phyloP scores from a whole-genome alignment of 2,888 invertebrate genomes.

The Heteromyza rotundicornis region DNA sequence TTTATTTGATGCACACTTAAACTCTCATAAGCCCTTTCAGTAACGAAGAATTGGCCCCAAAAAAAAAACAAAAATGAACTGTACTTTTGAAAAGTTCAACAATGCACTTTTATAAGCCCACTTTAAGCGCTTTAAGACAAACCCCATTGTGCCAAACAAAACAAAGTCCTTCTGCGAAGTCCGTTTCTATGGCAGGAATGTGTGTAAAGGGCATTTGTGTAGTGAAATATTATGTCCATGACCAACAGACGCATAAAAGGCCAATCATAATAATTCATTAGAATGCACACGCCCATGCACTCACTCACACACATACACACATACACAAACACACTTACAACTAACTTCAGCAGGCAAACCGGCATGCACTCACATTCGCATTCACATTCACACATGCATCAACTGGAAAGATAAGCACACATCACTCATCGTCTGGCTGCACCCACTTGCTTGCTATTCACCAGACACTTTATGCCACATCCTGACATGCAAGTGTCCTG shows the following conservation, averaged over 20 bases:
- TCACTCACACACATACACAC: background rate
- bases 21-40: too few species aligned
- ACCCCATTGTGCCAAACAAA: too few species aligned
- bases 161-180: too few species aligned
- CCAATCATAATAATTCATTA: constrained; percentile 7
- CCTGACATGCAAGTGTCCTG: background rate
- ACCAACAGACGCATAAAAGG: constrained; percentile 4
- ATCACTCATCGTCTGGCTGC: too few species aligned
- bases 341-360: background rate
- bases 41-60: too few species aligned
- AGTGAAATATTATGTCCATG: constrained; percentile 1
- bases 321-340: constrained; percentile 1
- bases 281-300: constrained; percentile 4
- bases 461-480: constrained; percentile 1
- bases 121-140: too few species aligned
- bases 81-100: too few species aligned
- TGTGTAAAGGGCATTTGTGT: background rate
- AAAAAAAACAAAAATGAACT: too few species aligned
- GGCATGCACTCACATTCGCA: background rate
- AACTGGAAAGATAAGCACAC: background rate
- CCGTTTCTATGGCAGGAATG: too few species aligned
- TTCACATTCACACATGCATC: background rate
- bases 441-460: too few species aligned
- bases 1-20: too few species aligned
- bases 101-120: too few species aligned